A percentile compares a stretch with the other conserved stretches of the same genome.
Conservation (phyloP, 2,888 invertebrate species). For the Tridacna gigas region DNA sequence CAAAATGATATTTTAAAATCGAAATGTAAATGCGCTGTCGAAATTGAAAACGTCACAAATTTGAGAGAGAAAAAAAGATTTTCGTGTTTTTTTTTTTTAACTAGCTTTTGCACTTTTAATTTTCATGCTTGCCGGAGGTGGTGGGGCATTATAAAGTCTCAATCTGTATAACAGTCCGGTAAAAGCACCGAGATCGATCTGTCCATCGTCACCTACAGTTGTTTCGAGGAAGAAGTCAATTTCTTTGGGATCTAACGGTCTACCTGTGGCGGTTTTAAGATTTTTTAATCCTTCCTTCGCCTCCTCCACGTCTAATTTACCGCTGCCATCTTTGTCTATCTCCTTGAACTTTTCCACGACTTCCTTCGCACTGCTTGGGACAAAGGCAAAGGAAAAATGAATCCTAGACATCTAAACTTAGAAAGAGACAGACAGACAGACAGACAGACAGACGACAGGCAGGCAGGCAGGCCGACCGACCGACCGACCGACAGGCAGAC, state of each 20-base stretch:
- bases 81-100: not conserved
- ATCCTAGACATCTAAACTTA: slow-evolving; percentile 26
- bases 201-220: slow-evolving; percentile 78
- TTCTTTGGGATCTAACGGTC: slow-evolving; percentile 79
- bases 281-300: slow-evolving; percentile 76
- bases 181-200: slow-evolving; percentile 82
- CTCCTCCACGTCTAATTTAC: slow-evolving; percentile 81
- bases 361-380: slow-evolving; percentile 76
- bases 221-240: slow-evolving; percentile 83
- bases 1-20: too few relatives aligned
- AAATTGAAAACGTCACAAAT: too few relatives aligned
- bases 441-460: not conserved
- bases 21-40: too few relatives aligned
- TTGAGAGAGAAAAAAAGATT: too few relatives aligned
- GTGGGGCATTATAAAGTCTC: slow-evolving; percentile 80
- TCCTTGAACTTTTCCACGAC: slow-evolving; percentile 81
- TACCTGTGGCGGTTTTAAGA: slow-evolving; percentile 78
- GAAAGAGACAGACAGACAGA: not conserved
- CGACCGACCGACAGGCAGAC: not conserved
- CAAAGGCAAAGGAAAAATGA: slow-evolving; percentile 24
- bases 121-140: slow-evolving; percentile 71
- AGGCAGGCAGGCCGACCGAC: not conserved
- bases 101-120: slow-evolving; percentile 51
- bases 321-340: slow-evolving; percentile 81
- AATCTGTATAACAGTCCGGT: slow-evolving; percentile 80